Base-by-base conservation (phyloP, 2,797 vertebrate genomes). In the Anguilla marmorata region DNA sequence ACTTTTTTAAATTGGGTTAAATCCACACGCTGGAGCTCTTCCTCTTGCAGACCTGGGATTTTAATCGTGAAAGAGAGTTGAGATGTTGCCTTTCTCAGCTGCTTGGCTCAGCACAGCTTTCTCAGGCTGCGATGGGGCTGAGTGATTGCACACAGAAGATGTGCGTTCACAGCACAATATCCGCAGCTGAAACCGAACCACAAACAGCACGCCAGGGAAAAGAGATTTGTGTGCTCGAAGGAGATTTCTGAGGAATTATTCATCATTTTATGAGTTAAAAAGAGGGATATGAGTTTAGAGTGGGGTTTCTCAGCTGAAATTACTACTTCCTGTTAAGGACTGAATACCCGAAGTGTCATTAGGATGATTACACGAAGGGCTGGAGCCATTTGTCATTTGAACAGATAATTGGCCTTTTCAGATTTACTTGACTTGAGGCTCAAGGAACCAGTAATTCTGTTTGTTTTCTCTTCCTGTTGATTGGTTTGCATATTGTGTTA, bases 81-180 rank as follows among this genome's bases (percentile, higher is more conserved):
- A 33, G 5, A 66, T 41, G 85, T 8, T 85, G 27, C n/a, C 54
- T 37, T 45, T 58, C 27, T 85, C 52, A 58, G 83, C 58, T 63
- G 54, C 56, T 85, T 45, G 37, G 58, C 30, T 60, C 85, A 54
- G 85, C 56, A 85, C 56, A 66, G 58, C 33, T 66, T 60, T 45
- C 37, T n/a, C 56, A 3, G 83, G 14, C 58, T 85, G 27, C 45
- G 19, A 12, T 66, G 33, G 1, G 58, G 58, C n/a, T 85, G 85
- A 85, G 11, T 66, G 33, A 66, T 48, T 16, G 52, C 21, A 7
- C 56, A 48, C 56, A 24, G 19, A 24, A 85, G 84, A 66, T 63
- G 27, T 66, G 85, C 85, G 1, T 48, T 85, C 85, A 56, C 83
- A 58, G 83, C 52, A 84, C 83, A 56, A 84, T 37, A 56, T 30